Evolutionary conservation across 2,113 vertebrate genomes (phyloP), one percentile per base, ranked within the genome.

Genomic region (Mormyrus lacerda): DNA sequence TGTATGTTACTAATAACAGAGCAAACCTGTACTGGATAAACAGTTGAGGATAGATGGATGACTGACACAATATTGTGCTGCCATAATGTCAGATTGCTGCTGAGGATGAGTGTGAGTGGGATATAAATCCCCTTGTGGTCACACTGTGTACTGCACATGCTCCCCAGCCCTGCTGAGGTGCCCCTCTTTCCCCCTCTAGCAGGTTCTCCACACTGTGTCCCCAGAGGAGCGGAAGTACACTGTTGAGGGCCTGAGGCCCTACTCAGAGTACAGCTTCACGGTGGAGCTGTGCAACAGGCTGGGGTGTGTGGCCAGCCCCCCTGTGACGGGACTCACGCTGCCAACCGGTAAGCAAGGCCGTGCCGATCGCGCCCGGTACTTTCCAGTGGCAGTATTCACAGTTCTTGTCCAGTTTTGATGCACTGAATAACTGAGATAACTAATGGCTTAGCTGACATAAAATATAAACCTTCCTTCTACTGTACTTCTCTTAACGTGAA

Each of bases 241-340:
- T 3, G 95, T 91, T 2, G 91, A 86, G 6, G 97, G 94, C 88
- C 91, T 98, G 91, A 95, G 96, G 92, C 96, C 97, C 27, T 97
- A 97, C 88, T 92, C 91, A 19, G 90, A 24, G 0, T 98, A 98
- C 91, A 94, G 92, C 92, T 98, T 99, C 24, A 97, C 97, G 35
- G 39, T 98, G 76, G 97, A 97, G 15, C 91, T 98, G 91, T 99
- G 97, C 94, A 98, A 97, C 91, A 95, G 93, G 88, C 85, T 94
- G 19, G 97, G 96, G 1, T 99, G 98, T 91, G 92, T 97, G 39
- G 95, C 93, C 91, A 98, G 97, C 89, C 90, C 93, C 83, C 93
- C 95, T 0, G 94, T 94, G 92, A 58, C 89, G 51, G 97, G 96
- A 88, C 94, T 91, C 88, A 99, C 98, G 0, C 94, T 96, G 89